A percentile compares a stretch with the other conserved stretches of the same genome.
phyloP scores from a whole-genome alignment of 1,140 invertebrate species.

The Trichoplusia ni region DNA sequence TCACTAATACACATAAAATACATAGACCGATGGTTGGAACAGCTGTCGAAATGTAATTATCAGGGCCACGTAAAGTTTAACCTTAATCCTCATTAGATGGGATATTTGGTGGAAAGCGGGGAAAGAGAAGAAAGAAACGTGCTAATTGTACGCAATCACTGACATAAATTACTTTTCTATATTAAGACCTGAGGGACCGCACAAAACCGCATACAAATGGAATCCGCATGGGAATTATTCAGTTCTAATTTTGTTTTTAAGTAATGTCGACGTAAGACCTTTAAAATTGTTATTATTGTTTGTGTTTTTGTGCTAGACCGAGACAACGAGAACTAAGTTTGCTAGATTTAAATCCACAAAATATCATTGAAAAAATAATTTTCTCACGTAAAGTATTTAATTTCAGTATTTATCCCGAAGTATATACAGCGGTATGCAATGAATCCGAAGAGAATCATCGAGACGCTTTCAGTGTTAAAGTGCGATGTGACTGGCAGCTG shows the following conservation, averaged over 20 bases:
- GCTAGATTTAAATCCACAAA: no score
- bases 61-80: constrained; percentile 5
- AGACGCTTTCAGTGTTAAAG: constrained; percentile 19
- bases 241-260: no score
- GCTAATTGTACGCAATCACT: background rate
- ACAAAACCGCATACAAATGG: no score
- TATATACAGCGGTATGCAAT: background rate
- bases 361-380: no score
- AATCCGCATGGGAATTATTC: no score
- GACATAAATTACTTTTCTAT: background rate
- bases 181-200: no score
- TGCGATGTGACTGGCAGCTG: background rate
- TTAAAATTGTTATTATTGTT: no score
- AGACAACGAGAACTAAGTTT: no score
- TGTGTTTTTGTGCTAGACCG: no score
- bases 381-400: no score
- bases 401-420: no score
- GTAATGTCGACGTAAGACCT: no score
- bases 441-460: background rate
- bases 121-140: background rate
- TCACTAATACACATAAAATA: background rate
- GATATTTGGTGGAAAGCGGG: background rate
- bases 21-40: background rate
- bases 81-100: constrained; percentile 13
- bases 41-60: constrained; percentile 15